Evolutionary conservation across 2,888 invertebrate species (phyloP).

Genomic region (Machimus atricapillus): DNA sequence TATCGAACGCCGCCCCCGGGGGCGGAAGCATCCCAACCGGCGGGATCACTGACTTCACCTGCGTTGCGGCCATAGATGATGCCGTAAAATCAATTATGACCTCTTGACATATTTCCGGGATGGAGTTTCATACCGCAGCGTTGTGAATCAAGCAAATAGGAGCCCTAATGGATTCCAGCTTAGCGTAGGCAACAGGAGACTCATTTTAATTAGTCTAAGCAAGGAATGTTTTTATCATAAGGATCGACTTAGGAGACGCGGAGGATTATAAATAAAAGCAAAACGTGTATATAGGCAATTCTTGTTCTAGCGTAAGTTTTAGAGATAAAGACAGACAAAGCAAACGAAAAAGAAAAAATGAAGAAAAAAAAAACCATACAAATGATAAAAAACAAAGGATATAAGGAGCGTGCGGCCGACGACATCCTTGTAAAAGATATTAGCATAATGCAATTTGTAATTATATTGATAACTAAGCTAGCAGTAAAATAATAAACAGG

Average conservation of each 20-base stretch:
- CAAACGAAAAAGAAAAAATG: not conserved
- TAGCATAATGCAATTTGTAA: slow-evolving; percentile 41
- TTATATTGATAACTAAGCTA: slow-evolving; percentile 35
- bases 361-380: not conserved
- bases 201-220: slow-evolving; percentile 29
- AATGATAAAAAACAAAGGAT: not conserved
- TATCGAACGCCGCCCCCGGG: slow-evolving; percentile 35
- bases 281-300: slow-evolving; percentile 22
- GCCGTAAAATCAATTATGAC: slow-evolving; percentile 66
- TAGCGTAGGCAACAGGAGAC: not conserved
- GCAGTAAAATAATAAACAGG: slow-evolving; percentile 3
- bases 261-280: slow-evolving; percentile 5
- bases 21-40: slow-evolving; percentile 23
- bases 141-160: slow-evolving; percentile 43
- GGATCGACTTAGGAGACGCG: not conserved
- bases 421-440: slow-evolving; percentile 28
- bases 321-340: slow-evolving; percentile 2
- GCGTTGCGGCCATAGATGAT: slow-evolving; percentile 63
- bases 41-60: slow-evolving; percentile 57
- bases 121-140: slow-evolving; percentile 49
- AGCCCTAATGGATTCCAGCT: not conserved
- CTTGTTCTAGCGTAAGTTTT: slow-evolving; percentile 17
- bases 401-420: not conserved
- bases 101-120: slow-evolving; percentile 56
- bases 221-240: slow-evolving; percentile 24